Evolutionary conservation across 2,113 vertebrate genomes (phyloP).

Genomic region (Alces alces): DNA sequence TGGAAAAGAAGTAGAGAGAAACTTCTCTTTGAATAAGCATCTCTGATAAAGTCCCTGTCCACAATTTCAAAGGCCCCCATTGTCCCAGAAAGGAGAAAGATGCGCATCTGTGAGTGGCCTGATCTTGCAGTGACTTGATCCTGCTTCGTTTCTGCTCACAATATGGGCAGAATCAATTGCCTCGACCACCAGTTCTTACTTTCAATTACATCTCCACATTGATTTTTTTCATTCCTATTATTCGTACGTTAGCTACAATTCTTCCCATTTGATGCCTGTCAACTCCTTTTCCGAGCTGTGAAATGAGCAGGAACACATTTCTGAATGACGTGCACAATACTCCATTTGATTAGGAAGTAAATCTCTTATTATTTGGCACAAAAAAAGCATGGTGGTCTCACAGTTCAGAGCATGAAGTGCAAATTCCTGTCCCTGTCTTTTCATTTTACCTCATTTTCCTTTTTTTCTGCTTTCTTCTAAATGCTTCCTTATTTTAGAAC

Average conservation of each 20-base stretch:
- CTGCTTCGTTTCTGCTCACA: neutral
- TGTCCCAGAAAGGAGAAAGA: neutral
- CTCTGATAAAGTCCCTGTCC: neutral
- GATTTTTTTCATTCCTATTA: conserved; percentile 72
- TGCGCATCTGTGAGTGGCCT: neutral
- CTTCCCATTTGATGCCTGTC: conserved; percentile 71
- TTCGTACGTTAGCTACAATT: conserved; percentile 62
- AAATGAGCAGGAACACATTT: conserved; percentile 66
- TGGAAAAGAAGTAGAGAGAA: neutral
- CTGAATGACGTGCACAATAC: conserved; percentile 47
- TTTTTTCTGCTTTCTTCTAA: neutral
- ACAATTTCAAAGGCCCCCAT: neutral
- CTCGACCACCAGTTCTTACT: conserved; percentile 22
- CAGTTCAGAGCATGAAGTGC: conserved; percentile 20
- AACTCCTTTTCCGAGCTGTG: conserved; percentile 63
- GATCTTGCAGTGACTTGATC: neutral
- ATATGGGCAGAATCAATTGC: conserved; percentile 53
- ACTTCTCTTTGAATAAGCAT: neutral
- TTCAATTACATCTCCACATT: conserved; percentile 72
- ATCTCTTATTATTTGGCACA: conserved; percentile 33
- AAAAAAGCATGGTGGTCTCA: conserved; percentile 22
- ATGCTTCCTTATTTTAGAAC: neutral
- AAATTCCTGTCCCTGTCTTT: neutral
- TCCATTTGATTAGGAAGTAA: conserved; percentile 57
- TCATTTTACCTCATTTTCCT: neutral